Evolutionary conservation across 1,140 invertebrate species (phyloP).

Genomic region (Macrostomum lignano): DNA sequence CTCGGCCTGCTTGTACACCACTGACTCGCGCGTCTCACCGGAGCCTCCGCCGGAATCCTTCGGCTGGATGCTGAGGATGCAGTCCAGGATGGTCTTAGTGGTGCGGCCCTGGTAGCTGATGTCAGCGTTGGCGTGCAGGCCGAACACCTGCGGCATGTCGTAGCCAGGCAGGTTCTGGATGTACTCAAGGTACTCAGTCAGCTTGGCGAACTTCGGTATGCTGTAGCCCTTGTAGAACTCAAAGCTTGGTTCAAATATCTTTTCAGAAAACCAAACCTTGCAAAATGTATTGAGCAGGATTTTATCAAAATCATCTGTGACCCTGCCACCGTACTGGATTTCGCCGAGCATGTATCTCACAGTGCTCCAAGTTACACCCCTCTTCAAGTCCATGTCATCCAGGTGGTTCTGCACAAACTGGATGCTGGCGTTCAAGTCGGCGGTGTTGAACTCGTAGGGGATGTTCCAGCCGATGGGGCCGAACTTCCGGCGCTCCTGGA

Average conservation of each 20-base stretch:
- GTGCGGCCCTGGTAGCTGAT: slow-evolving; percentile 61
- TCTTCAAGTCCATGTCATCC: slow-evolving; percentile 56
- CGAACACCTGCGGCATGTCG: slow-evolving; percentile 75
- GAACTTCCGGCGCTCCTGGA: slow-evolving; percentile 58
- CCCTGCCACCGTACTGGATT: slow-evolving; percentile 72
- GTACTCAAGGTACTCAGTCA: slow-evolving; percentile 14
- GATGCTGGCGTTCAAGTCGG: slow-evolving; percentile 70
- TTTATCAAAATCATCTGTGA: slow-evolving; percentile 82
- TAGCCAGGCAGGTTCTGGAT: slow-evolving; percentile 52
- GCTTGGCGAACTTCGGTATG: slow-evolving; percentile 7
- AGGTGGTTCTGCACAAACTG: slow-evolving; percentile 87
- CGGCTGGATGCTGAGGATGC: slow-evolving; percentile 68
- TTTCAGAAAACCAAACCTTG: slow-evolving; percentile 22
- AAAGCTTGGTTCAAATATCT: slow-evolving; percentile 20
- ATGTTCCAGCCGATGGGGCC: slow-evolving; percentile 82
- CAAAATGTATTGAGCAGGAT: slow-evolving; percentile 51
- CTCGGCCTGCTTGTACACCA: slow-evolving; percentile 15
- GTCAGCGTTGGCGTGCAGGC: slow-evolving; percentile 69
- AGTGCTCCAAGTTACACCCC: slow-evolving; percentile 35
- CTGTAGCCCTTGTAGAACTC: slow-evolving; percentile 14
- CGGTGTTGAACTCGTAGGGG: slow-evolving; percentile 88
- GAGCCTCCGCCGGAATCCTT: slow-evolving; percentile 48
- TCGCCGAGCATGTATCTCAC: slow-evolving; percentile 42
- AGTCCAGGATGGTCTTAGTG: slow-evolving; percentile 64
- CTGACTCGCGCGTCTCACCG: slow-evolving; percentile 19